phyloP scores from a whole-genome alignment of 2,113 vertebrate genomes.

The Lamprotornis superbus region DNA sequence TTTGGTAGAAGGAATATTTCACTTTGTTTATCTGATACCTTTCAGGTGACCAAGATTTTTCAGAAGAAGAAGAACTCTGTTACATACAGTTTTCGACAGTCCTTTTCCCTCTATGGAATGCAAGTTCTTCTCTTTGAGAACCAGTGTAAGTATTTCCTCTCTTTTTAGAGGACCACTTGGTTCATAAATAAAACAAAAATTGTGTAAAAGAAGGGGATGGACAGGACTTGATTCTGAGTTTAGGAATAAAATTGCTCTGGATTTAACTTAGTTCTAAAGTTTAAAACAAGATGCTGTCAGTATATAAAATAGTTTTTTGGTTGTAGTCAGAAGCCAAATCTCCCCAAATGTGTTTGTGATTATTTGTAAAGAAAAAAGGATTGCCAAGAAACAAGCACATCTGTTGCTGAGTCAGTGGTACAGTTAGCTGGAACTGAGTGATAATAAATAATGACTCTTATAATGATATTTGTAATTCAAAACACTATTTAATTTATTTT shows the following conservation, averaged over 20 bases:
- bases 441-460: not conserved
- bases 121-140: slow-evolving; percentile 96
- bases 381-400: not conserved
- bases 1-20: not conserved
- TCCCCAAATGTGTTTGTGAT: not conserved
- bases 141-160: slow-evolving; percentile 84
- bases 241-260: not conserved
- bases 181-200: not conserved
- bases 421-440: not conserved
- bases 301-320: not conserved
- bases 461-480: not conserved
- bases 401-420: not conserved
- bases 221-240: not conserved
- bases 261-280: not conserved
- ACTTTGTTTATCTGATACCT: not conserved
- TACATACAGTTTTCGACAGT: slow-evolving; percentile 97
- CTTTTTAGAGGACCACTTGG: not conserved
- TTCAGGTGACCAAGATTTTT: slow-evolving; percentile 97
- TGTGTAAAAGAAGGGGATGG: not conserved
- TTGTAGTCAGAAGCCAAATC: not conserved
- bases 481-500: not conserved
- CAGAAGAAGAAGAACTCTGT: slow-evolving; percentile 99
- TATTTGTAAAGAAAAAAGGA: not conserved
- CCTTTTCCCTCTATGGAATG: slow-evolving; percentile 95
- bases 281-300: not conserved